Evolutionary conservation across 2,113 vertebrate species (phyloP).

Genomic region (Gobiocypris rarus): DNA sequence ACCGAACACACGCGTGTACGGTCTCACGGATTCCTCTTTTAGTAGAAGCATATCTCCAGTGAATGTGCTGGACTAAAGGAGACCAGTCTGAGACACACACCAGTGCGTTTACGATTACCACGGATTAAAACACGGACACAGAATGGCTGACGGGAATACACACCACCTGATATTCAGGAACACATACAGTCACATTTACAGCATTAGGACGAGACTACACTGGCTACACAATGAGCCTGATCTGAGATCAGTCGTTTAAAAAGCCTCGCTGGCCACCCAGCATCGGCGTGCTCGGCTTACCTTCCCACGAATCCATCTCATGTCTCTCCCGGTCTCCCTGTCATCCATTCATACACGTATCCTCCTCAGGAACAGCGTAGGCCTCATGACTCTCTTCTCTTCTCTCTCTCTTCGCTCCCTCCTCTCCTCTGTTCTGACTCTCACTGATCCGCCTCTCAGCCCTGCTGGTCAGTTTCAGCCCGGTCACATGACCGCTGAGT

Average conservation of each 20-base stretch:
- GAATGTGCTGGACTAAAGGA: too few species aligned
- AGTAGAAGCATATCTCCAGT: too few species aligned
- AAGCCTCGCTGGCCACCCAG: too few species aligned
- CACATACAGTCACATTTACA: too few species aligned
- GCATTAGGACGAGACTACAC: too few species aligned
- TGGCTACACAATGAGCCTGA: not conserved
- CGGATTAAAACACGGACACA: not conserved
- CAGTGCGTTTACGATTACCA: not conserved
- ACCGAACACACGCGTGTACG: too few species aligned
- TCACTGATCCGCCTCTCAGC: slow-evolving; percentile 76
- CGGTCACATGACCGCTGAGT: slow-evolving; percentile 90
- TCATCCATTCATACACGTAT: slow-evolving; percentile 84
- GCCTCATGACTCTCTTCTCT: slow-evolving; percentile 77
- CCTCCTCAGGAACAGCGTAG: slow-evolving; percentile 72
- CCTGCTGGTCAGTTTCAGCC: slow-evolving; percentile 89
- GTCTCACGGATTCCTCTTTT: too few species aligned
- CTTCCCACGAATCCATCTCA: slow-evolving; percentile 96
- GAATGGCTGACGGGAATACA: too few species aligned
- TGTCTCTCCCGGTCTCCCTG: slow-evolving; percentile 80
- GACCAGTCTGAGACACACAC: too few species aligned
- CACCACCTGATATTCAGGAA: too few species aligned
- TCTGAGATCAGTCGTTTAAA: not conserved
- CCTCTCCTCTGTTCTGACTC: slow-evolving; percentile 68
- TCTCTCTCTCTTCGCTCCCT: slow-evolving; percentile 50
- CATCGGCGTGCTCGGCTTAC: slow-evolving; percentile 68